Evolutionary conservation across 2,888 invertebrate genomes (phyloP).

Genomic region (Caenorhabditis sulstoni): DNA sequence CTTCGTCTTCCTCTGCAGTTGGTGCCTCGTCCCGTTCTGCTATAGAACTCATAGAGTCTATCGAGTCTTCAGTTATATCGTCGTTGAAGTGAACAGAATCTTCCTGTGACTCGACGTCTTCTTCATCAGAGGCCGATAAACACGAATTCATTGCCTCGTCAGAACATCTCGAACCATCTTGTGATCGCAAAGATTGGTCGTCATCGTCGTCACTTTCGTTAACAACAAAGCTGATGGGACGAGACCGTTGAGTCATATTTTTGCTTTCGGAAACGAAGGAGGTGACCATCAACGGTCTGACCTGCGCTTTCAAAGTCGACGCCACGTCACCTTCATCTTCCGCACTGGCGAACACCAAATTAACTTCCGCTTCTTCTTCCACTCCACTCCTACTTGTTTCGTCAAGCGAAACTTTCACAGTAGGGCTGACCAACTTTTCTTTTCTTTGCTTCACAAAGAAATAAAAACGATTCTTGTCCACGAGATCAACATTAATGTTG

Average conservation of each 20-base stretch:
- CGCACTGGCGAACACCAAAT: slow-evolving; percentile 61
- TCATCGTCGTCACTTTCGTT: slow-evolving; percentile 34
- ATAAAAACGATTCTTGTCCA: slow-evolving; percentile 49
- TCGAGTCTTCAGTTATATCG: slow-evolving; percentile 30
- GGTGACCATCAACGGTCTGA: slow-evolving; percentile 23
- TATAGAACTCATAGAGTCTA: slow-evolving; percentile 35
- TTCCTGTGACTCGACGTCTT: slow-evolving; percentile 54
- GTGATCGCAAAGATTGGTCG: slow-evolving; percentile 31
- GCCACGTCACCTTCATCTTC: slow-evolving; percentile 43
- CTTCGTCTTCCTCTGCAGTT: background rate
- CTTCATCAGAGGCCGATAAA: slow-evolving; percentile 40
- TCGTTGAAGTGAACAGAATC: slow-evolving; percentile 53
- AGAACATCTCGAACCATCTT: slow-evolving; percentile 51
- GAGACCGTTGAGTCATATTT: slow-evolving; percentile 2
- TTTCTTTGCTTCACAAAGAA: slow-evolving; percentile 55
- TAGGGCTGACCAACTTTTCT: slow-evolving; percentile 5
- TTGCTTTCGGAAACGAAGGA: slow-evolving; percentile 9
- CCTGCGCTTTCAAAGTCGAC: slow-evolving; percentile 35
- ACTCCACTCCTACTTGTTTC: slow-evolving; percentile 29
- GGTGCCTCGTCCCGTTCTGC: slow-evolving; percentile 27
- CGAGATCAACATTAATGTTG: slow-evolving; percentile 40
- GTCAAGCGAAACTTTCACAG: slow-evolving; percentile 5
- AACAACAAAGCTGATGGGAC: background rate
- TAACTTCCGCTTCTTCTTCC: slow-evolving; percentile 42
- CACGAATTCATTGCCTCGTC: slow-evolving; percentile 48